These are phyloP conservation scores for Apus apus DNA, from an alignment of 2,113 vertebrate genomes.

Conservation along the genomic window DNA sequence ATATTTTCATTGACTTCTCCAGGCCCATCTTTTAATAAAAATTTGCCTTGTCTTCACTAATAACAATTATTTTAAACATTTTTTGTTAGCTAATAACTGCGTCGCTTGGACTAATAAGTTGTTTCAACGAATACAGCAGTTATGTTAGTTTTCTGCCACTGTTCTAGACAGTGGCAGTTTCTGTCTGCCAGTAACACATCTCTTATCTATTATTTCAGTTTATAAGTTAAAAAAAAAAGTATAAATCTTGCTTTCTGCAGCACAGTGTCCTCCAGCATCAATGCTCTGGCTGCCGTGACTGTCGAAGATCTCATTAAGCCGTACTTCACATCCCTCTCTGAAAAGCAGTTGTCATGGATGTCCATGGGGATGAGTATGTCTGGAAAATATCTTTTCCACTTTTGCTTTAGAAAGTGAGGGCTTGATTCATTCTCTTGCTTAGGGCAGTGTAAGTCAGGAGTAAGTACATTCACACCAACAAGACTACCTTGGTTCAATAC, in stretches of 20 bases:
- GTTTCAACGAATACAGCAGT: background rate
- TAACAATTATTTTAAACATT: background rate
- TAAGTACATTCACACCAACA: background rate
- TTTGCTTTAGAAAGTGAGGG: background rate
- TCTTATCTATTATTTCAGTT: background rate
- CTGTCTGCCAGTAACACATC: background rate
- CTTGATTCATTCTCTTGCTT: background rate
- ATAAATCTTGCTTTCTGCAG: constrained; percentile 66
- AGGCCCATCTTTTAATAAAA: background rate
- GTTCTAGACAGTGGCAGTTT: background rate
- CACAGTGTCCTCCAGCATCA: constrained; percentile 92
- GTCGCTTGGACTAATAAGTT: background rate
- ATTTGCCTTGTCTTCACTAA: background rate
- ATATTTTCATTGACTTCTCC: background rate
- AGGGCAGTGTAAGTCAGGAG: background rate
- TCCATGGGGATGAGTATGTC: constrained; percentile 90
- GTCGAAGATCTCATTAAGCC: constrained; percentile 86
- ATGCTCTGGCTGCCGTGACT: constrained; percentile 89
- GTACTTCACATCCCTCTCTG: constrained; percentile 69
- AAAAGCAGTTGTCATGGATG: constrained; percentile 80
- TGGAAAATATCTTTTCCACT: background rate
- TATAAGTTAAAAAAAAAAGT: background rate
- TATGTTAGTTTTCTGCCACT: background rate
- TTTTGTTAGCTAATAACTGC: background rate
- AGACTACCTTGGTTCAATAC: background rate